Percentiles rank a stretch among this genome's conserved stretches.
phyloP scores from a whole-genome alignment of 2,113 vertebrate species.

The Trachemys scripta region DNA sequence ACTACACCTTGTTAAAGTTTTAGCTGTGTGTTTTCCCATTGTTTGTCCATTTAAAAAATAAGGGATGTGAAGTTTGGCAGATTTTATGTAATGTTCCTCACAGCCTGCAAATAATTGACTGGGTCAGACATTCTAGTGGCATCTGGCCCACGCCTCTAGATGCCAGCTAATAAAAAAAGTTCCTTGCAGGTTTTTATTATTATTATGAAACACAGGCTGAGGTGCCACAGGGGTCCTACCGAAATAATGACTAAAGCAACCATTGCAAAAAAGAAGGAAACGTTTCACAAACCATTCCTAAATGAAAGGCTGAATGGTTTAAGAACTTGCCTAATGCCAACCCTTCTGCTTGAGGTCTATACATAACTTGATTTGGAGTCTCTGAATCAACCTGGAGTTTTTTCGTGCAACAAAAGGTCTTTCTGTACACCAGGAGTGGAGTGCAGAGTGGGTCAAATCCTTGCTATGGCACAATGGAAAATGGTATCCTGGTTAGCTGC shows the following conservation, averaged over 20 bases:
- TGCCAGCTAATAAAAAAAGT: background rate
- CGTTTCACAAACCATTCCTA: background rate
- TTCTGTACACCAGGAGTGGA: background rate
- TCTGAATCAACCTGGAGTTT: background rate
- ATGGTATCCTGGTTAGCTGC: fast-evolving
- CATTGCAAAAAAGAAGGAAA: background rate
- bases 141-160: background rate
- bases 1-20: slow-evolving; percentile 39
- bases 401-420: background rate
- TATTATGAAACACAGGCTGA: background rate
- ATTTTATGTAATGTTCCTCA: background rate
- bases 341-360: background rate
- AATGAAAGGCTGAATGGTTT: background rate
- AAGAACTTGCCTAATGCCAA: background rate
- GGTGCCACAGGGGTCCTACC: background rate
- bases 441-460: background rate
- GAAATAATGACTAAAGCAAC: background rate
- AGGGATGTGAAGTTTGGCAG: background rate
- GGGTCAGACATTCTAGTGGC: background rate
- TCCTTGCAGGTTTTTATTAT: background rate
- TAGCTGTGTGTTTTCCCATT: slow-evolving; percentile 4
- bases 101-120: background rate
- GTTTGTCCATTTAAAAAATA: background rate
- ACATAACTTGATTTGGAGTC: background rate
- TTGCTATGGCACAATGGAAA: background rate